Evolutionary conservation across 2,797 vertebrate genomes (phyloP).

Genomic region (Catamblyrhynchus diadema): DNA sequence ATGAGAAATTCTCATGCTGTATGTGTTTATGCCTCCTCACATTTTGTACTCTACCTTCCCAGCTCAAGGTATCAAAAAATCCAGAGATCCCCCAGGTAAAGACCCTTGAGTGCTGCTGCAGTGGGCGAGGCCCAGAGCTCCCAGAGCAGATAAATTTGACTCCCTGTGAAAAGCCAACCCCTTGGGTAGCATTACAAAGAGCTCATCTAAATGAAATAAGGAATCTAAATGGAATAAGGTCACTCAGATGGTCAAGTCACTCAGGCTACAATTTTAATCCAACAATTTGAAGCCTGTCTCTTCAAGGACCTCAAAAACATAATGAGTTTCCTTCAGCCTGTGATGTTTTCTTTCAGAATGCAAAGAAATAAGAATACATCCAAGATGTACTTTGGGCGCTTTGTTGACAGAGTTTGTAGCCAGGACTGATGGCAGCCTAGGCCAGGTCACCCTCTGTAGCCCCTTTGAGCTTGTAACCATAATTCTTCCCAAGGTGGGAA

Average conservation of each 20-base stretch:
- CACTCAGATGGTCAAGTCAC: background rate
- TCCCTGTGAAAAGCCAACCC: background rate
- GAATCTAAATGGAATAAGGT: background rate
- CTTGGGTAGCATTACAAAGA: background rate
- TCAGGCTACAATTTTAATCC: background rate
- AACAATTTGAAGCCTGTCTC: background rate
- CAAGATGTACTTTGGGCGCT: background rate
- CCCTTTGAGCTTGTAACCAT: background rate
- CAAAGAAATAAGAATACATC: background rate
- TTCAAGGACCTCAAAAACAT: background rate
- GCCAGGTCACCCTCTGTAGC: background rate
- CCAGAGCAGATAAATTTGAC: background rate
- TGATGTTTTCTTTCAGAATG: background rate
- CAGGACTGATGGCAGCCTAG: background rate
- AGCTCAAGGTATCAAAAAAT: background rate
- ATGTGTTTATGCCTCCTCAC: background rate
- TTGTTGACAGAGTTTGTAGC: background rate
- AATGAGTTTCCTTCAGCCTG: background rate
- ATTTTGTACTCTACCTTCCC: background rate
- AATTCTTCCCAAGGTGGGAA: background rate
- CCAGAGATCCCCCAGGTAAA: background rate
- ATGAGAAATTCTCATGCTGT: background rate
- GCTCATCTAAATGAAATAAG: background rate
- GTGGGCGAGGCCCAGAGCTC: background rate
- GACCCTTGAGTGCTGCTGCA: background rate